Percentiles rank a stretch among this genome's conserved stretches.
phyloP scores from a whole-genome alignment of 30 jellyfish, hydroid and myxozoan genomes.

The Phacellophora camtschatica region DNA sequence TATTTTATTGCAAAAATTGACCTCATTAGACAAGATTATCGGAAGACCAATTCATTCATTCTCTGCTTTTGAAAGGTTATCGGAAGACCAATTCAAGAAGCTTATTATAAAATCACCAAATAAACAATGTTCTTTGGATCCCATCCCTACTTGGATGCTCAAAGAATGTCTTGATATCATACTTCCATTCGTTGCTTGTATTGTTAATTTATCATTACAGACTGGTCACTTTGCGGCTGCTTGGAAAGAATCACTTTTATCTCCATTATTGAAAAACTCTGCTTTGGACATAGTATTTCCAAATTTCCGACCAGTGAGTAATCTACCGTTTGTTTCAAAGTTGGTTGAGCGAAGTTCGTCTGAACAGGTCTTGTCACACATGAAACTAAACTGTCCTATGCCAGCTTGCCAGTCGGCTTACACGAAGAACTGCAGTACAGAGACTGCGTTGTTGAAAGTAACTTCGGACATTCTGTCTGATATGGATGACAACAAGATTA shows the following conservation, averaged over 20 bases:
- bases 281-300: background rate
- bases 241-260: background rate
- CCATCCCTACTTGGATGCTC: background rate
- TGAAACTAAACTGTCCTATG: background rate
- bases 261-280: background rate
- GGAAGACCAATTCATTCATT: too few species aligned
- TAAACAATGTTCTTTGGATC: background rate
- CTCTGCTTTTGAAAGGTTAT: background rate
- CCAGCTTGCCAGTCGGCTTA: background rate
- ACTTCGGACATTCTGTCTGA: background rate
- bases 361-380: background rate
- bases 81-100: background rate
- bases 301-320: background rate
- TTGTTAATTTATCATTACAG: background rate
- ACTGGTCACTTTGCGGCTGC: background rate
- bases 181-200: background rate
- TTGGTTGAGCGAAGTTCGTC: background rate
- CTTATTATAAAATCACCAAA: background rate
- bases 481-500: background rate
- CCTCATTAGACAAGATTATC: background rate
- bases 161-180: background rate
- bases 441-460: background rate
- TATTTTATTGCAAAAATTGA: background rate
- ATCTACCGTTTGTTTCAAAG: background rate
- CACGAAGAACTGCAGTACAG: background rate